Conservation (phyloP, 2,888 invertebrate species). For the Calliopum simillimum region DNA sequence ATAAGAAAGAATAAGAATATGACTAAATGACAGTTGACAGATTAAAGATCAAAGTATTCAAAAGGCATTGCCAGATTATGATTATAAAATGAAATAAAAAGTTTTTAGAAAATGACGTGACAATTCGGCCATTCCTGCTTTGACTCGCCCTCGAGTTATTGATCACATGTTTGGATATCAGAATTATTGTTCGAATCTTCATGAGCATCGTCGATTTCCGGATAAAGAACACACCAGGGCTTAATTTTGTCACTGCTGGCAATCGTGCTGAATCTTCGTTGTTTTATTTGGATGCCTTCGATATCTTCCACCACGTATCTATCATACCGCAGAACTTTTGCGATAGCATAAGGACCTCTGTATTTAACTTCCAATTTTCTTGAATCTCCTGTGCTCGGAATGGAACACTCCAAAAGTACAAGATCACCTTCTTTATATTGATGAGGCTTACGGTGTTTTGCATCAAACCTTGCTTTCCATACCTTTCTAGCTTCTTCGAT, state of each 20-base stretch:
- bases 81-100: too few species aligned
- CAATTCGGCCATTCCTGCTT: constrained; percentile 39
- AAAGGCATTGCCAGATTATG: too few species aligned
- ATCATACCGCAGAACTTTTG: constrained; percentile 31
- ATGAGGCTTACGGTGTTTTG: constrained; percentile 33
- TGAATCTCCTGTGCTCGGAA: constrained; percentile 37
- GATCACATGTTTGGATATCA: neutral
- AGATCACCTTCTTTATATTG: constrained; percentile 34
- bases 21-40: too few species aligned
- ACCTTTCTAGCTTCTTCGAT: constrained; percentile 21
- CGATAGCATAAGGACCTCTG: neutral
- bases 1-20: too few species aligned
- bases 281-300: constrained; percentile 25
- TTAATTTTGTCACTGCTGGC: constrained; percentile 42
- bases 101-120: too few species aligned
- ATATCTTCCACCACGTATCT: constrained; percentile 29
- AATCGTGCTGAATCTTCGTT: constrained; percentile 20
- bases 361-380: neutral
- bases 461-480: constrained; percentile 34
- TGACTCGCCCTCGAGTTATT: constrained; percentile 36
- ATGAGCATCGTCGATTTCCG: constrained; percentile 34
- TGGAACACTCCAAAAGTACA: constrained; percentile 29
- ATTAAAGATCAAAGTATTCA: too few species aligned
- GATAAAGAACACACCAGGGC: constrained; percentile 36
- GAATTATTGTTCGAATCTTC: neutral